Conservation (phyloP, 2,113 vertebrate species). For the Ondatra zibethicus region DNA sequence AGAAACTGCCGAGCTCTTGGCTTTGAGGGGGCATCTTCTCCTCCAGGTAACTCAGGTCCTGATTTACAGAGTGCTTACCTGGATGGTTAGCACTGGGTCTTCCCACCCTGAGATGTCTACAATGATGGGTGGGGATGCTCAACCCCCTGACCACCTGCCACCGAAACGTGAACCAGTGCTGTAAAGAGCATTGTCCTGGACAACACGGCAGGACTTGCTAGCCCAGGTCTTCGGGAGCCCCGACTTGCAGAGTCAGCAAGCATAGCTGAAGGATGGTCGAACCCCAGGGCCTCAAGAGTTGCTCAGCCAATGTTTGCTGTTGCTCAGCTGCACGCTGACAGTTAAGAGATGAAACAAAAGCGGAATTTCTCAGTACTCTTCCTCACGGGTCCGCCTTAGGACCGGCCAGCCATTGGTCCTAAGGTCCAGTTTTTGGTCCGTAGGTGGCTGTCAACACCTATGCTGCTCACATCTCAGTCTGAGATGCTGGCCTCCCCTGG, state of each 20-base stretch:
- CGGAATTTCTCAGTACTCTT: neutral
- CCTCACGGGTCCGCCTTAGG: accelerated
- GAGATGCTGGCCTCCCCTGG: neutral
- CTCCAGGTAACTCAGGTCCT: neutral
- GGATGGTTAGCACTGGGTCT: no score
- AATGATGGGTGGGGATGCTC: neutral
- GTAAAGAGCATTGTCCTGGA: neutral
- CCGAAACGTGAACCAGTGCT: neutral
- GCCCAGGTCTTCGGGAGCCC: neutral
- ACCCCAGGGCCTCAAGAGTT: neutral
- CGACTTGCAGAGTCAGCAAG: neutral
- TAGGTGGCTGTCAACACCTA: no score
- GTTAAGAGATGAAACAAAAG: neutral
- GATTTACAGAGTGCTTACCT: neutral
- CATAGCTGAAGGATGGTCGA: neutral
- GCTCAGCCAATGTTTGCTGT: neutral
- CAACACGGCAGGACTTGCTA: neutral
- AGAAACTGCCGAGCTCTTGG: neutral
- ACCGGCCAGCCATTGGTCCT: accelerated
- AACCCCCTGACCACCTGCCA: neutral
- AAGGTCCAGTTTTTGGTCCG: no score
- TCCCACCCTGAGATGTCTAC: neutral
- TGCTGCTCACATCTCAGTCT: neutral
- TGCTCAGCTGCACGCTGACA: neutral
- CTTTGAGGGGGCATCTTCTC: neutral